A percentile compares a stretch with the other conserved stretches of the same genome.
Evolutionary conservation across 1,140 invertebrate genomes (phyloP).

Genomic region (Drosophila burlai): DNA sequence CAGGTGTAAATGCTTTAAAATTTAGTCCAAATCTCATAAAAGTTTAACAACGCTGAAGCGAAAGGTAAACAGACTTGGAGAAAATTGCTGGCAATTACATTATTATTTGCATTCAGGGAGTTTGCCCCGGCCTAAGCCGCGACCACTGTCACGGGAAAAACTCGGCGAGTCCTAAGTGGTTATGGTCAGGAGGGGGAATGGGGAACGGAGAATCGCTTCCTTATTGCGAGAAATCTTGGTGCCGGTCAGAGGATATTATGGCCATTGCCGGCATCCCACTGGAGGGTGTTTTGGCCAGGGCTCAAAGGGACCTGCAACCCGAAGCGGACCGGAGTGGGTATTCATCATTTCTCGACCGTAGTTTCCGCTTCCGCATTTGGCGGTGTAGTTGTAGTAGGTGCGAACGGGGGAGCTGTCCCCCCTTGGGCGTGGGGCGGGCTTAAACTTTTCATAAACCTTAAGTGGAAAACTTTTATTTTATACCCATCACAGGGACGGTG

Average conservation of each 20-base stretch:
- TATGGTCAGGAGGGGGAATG: conserved; percentile 34
- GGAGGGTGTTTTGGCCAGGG: conserved; percentile 43
- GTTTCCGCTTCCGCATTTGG: conserved; percentile 60
- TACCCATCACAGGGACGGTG: conserved; percentile 41
- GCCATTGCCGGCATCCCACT: conserved; percentile 52
- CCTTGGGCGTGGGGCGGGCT: conserved; percentile 30
- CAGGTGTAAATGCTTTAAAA: conserved; percentile 72
- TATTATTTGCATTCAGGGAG: conserved; percentile 76
- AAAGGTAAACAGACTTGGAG: conserved; percentile 36
- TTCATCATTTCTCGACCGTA: conserved; percentile 75
- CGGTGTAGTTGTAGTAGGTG: conserved; percentile 14
- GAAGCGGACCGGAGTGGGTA: conserved; percentile 24
- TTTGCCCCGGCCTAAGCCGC: conserved; percentile 29
- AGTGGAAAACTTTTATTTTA: conserved; percentile 83
- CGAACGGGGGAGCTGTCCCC: neutral
- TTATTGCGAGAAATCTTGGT: conserved; percentile 68
- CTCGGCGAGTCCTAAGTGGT: conserved; percentile 58
- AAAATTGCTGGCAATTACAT: conserved; percentile 74
- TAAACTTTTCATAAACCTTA: conserved; percentile 83
- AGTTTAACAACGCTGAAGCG: conserved; percentile 36
- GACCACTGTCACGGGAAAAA: conserved; percentile 34
- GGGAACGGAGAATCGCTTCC: conserved; percentile 24
- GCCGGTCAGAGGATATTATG: conserved; percentile 55
- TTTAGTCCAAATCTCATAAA: conserved; percentile 56
- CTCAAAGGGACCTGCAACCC: neutral